Base-by-base conservation (phyloP, 2,888 invertebrate genomes). In the Caenorhabditis parvicauda region DNA sequence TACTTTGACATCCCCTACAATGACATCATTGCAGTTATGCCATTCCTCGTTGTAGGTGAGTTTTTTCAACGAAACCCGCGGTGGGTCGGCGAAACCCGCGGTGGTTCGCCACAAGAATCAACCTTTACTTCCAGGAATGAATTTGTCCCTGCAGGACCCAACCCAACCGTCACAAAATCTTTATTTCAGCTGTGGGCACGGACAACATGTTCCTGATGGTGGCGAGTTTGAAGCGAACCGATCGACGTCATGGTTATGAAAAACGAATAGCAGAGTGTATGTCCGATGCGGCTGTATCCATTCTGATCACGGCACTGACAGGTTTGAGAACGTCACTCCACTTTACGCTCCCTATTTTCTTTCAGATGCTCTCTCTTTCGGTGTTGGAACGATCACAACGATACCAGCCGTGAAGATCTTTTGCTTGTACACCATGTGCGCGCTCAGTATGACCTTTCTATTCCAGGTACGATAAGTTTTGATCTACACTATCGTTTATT, bases 191-290 rank as follows among this genome's bases (percentile, higher is more conserved):
- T 79, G 92, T 94, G 77, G 93, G 93, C 60, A 91, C 92, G 59
- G 93, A 94, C 82, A 93, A 93, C 82, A 93, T 92, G 1, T 94
- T 94, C 81, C 91, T 94, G 27, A 91, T 94, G 91, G 83, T 94
- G 76, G 92, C 92, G 2, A 91, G 92, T 0, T 92, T 93, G 90
- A 86, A 92, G 54, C 86, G 92, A 48, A 92, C 92, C 0, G 89
- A 90, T 5, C 66, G 81, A 12, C 68, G 67, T 1, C 65, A 68
- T 38, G 87, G 89, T 7, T 91, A 59, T 7, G 64, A 60, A 21
- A 65, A 70, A 42, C 35, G 70, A 51, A 67, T 67, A 67, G 67
- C 89, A 0, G 87, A 88, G 64, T 91, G 90, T 85, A 86, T 92
- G 82, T 89, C 91, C 49, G 93, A 93, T 82, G 92, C 93, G 2